Percentiles rank a stretch among this genome's conserved stretches.
These are phyloP conservation scores for Hystrix brachyura DNA, from an alignment of 2,113 vertebrate genomes.

Conservation along the genomic window DNA sequence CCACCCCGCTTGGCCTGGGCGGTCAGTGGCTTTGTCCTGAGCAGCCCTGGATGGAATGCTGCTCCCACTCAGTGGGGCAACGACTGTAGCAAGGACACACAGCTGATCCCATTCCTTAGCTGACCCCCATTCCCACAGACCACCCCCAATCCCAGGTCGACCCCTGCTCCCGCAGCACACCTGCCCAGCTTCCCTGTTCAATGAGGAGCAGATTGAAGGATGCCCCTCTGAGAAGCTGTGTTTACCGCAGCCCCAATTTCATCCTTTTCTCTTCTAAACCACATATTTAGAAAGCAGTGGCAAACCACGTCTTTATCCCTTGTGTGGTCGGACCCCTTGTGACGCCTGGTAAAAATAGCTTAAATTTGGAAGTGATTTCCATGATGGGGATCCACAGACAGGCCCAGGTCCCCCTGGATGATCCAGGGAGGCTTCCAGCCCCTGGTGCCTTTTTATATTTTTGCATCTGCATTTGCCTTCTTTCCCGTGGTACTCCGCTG, in stretches of 20 bases:
- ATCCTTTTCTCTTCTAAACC: not conserved
- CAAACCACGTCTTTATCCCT: not conserved
- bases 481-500: not conserved
- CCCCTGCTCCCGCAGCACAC: rapidly evolving
- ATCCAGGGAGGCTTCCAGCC: not conserved
- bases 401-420: not conserved
- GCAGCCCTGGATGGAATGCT: not conserved
- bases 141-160: too few relatives aligned
- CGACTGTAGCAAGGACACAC: rapidly evolving
- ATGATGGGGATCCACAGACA: not conserved
- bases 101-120: not conserved
- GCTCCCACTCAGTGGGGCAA: not conserved
- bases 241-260: not conserved
- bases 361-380: not conserved
- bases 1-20: rapidly evolving
- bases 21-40: not conserved
- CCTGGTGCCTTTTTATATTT: not conserved
- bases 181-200: not conserved
- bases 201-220: not conserved
- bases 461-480: not conserved
- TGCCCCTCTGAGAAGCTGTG: not conserved
- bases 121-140: too few relatives aligned
- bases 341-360: not conserved
- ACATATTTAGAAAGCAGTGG: not conserved
- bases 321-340: not conserved